Evolutionary conservation across 2,113 vertebrate species (phyloP).

Genomic region (Phocoena sinus): DNA sequence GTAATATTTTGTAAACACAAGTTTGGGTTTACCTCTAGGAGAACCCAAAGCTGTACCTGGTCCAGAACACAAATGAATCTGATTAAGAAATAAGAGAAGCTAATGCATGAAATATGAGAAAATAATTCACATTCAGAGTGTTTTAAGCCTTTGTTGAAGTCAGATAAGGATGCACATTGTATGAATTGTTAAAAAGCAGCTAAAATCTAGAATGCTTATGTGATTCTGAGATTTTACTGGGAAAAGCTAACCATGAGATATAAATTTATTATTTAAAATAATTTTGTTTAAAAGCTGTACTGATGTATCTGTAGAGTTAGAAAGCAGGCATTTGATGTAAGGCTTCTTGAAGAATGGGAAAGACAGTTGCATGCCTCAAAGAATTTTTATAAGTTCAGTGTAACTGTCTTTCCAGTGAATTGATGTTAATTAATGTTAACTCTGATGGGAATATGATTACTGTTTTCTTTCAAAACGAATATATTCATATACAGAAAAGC

Average conservation of each 20-base stretch:
- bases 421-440: slow-evolving; percentile 36
- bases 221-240: background rate
- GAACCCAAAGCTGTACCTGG: background rate
- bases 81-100: slow-evolving; percentile 17
- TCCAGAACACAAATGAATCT: slow-evolving; percentile 48
- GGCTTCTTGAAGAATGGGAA: background rate
- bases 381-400: slow-evolving; percentile 13
- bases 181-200: background rate
- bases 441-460: slow-evolving; percentile 37
- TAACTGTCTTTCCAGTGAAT: slow-evolving; percentile 6
- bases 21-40: background rate
- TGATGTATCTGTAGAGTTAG: background rate
- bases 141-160: slow-evolving; percentile 23
- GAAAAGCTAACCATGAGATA: background rate
- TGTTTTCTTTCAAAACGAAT: slow-evolving; percentile 9
- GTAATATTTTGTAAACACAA: background rate
- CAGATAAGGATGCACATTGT: background rate
- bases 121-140: background rate
- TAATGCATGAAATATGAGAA: slow-evolving; percentile 25
- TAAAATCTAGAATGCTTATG: slow-evolving; percentile 8
- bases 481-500: slow-evolving; percentile 2
- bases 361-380: background rate
- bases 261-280: slow-evolving; percentile 20
- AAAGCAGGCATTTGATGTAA: background rate
- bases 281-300: background rate